Evolutionary conservation across 1,140 invertebrate genomes (phyloP), one percentile per base, ranked within the genome.

Genomic region (Hycleus cichorii): DNA sequence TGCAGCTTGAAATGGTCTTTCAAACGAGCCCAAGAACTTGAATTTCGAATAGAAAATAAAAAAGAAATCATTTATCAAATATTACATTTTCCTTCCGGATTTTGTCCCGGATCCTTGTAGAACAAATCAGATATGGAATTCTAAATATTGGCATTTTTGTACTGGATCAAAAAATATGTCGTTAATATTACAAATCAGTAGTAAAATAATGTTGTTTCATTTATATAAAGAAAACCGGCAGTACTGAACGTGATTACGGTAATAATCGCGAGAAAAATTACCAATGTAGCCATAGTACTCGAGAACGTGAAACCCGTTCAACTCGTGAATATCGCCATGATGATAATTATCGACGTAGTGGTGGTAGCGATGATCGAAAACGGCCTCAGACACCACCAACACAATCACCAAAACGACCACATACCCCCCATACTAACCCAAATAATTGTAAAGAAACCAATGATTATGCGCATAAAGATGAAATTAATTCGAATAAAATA

Each of bases 301-400:
- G 74, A 57, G 76, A 77, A 47, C 71, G 78, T 61, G 80, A 79
- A 8, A 72, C 77, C 45, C 57, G 74, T 3, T 79, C 59, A 60
- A 74, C 51, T 64, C 75, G 47, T 70, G 79, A 74, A 70, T 69
- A 68, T 59, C 63, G 11, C 9, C 78, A 78, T 55, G 76, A 79
- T 50, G 78, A 80, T 47, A 76, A 76, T 12, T 78, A 79, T 47
- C 69, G 79, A 75, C 47, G 73, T 54, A 70, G 78, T 2, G 77
- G 80, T 48, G 78, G 76, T 3, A 53, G 69, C 11, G 71, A 73
- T 27, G 68, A 69, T 5, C 68, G 80, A 42, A 81, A 81, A 62
- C 70, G 80, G 39, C 81, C 80, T 2, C 68, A 79, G 50, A 80
- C 80, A 11, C 81, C 81, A 0, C 80, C 80, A 0, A 77, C 78